These are phyloP conservation scores for Pachliopta kotzebuea DNA, from an alignment of 2,888 invertebrate species.

Conservation along the genomic window DNA sequence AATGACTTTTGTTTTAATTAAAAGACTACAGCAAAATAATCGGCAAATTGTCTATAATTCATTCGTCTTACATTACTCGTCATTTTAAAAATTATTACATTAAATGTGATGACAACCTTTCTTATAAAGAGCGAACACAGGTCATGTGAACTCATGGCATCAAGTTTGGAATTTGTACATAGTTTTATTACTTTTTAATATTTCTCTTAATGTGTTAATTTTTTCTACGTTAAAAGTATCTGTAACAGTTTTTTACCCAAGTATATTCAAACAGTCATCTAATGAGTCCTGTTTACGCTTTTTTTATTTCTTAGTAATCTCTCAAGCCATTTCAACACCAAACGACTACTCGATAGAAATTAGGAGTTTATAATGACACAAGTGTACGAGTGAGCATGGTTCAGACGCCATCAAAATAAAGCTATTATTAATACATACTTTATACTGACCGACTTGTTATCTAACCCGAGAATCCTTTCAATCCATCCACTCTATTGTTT, in stretches of 20 bases:
- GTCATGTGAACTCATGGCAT: neutral
- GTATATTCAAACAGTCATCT: slow-evolving; percentile 21
- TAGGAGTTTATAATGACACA: slow-evolving; percentile 47
- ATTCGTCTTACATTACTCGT: no score
- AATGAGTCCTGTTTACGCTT: slow-evolving; percentile 7
- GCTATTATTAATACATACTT: slow-evolving; percentile 76
- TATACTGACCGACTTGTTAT: slow-evolving; percentile 65
- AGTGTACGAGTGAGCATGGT: slow-evolving; percentile 53
- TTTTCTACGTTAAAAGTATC: neutral
- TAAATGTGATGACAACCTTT: slow-evolving; percentile 4
- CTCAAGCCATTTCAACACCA: slow-evolving; percentile 25
- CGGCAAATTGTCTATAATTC: no score
- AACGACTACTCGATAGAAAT: slow-evolving; percentile 28
- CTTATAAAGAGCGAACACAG: slow-evolving; percentile 5
- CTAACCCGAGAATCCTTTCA: slow-evolving; percentile 74
- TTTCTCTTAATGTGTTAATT: neutral
- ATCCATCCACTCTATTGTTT: slow-evolving; percentile 78
- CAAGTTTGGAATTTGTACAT: neutral
- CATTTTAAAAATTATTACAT: neutral
- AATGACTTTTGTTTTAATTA: no score
- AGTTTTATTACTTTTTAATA: neutral
- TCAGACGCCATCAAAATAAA: slow-evolving; percentile 52
- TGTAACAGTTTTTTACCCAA: neutral
- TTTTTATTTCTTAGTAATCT: slow-evolving; percentile 8
- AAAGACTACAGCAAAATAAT: neutral